These are phyloP conservation scores for Barnardius zonarius DNA, from an alignment of 2,113 vertebrate genomes.

Conservation along the genomic window DNA sequence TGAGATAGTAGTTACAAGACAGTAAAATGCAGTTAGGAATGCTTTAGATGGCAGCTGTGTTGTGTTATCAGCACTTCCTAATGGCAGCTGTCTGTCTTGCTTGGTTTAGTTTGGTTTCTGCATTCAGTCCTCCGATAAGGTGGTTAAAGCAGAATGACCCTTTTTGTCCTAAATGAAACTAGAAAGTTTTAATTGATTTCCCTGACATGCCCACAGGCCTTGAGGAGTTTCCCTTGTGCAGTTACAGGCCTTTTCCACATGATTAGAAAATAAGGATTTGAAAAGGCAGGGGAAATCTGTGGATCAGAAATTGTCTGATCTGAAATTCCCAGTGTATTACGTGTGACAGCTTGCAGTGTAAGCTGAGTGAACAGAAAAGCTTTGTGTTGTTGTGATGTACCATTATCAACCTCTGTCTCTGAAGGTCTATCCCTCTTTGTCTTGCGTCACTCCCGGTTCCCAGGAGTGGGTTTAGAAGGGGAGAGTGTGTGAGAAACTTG, in stretches of 20 bases:
- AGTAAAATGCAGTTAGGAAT: background rate
- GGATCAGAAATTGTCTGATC: background rate
- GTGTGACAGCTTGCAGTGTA: background rate
- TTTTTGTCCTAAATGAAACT: background rate
- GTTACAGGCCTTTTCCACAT: background rate
- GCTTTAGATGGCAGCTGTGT: background rate
- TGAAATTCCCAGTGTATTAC: rapidly evolving
- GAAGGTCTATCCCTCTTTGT: background rate
- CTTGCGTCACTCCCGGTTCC: rapidly evolving
- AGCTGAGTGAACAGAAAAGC: background rate
- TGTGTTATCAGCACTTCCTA: background rate
- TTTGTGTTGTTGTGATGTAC: rapidly evolving
- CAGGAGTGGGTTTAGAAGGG: background rate
- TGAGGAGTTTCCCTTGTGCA: background rate
- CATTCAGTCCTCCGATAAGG: background rate
- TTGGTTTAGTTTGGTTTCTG: background rate
- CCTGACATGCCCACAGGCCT: background rate
- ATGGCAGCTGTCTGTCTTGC: background rate
- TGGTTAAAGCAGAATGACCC: background rate
- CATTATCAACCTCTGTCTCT: rapidly evolving
- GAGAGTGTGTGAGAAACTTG: background rate
- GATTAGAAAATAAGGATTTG: background rate
- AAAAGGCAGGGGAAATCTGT: background rate
- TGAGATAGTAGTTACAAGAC: background rate
- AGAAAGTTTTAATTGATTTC: background rate